Percentiles rank a stretch among this genome's conserved stretches.
Conservation (phyloP, 2,797 vertebrate species). For the Rhinichthys osculus region DNA sequence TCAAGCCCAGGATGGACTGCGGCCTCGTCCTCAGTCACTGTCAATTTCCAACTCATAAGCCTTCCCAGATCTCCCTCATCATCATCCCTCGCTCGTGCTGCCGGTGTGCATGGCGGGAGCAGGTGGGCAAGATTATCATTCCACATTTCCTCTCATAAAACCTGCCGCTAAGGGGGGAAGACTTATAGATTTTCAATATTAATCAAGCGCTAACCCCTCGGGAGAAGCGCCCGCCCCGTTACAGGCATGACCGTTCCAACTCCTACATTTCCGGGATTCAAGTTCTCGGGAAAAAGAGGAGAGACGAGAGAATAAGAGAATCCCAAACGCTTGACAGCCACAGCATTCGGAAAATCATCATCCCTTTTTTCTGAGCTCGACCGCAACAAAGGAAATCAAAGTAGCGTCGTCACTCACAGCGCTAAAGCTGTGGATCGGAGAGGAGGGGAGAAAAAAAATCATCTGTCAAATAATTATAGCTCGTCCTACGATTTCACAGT, state of each 20-base stretch:
- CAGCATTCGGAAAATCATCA: background rate
- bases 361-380: background rate
- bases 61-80: conserved; percentile 28
- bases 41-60: conserved; percentile 43
- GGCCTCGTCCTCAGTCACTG: conserved; percentile 29
- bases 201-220: conserved; percentile 43
- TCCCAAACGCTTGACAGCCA: background rate
- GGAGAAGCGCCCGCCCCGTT: background rate
- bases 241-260: background rate
- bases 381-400: conserved; percentile 63
- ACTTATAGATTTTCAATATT: conserved; percentile 46
- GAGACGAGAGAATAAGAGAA: conserved; percentile 29
- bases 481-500: conserved; percentile 64
- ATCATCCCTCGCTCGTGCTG: background rate
- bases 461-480: conserved; percentile 70
- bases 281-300: conserved; percentile 8
- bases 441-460: conserved; percentile 47
- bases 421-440: conserved; percentile 40
- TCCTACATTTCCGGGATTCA: conserved; percentile 30
- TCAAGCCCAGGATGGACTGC: conserved; percentile 14
- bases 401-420: conserved; percentile 59
- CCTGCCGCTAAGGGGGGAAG: conserved; percentile 23
- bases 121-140: conserved; percentile 43
- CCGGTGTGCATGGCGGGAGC: background rate
- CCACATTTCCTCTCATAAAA: conserved; percentile 45